A percentile compares a stretch with the other conserved stretches of the same genome.
Conservation (phyloP, 2,113 vertebrate genomes). For the Tamias sibiricus region DNA sequence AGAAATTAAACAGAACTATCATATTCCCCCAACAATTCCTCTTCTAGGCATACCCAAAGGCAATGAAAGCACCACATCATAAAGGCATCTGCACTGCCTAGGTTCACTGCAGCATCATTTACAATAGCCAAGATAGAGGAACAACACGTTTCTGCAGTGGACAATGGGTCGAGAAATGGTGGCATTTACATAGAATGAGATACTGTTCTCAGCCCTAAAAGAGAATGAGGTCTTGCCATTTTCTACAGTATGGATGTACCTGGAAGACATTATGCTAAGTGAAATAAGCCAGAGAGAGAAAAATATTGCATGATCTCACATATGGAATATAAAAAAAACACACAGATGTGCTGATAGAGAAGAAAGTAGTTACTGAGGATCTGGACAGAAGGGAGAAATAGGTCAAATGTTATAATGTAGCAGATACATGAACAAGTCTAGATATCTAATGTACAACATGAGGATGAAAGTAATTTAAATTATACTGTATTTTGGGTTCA, state of each 20-base stretch:
- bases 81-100: background rate
- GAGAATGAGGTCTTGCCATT: background rate
- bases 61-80: background rate
- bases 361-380: background rate
- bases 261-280: background rate
- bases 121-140: background rate
- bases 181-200: rapidly evolving
- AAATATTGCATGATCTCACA: too few species aligned
- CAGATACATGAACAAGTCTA: background rate
- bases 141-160: background rate
- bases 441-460: background rate
- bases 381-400: background rate
- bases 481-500: background rate
- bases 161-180: background rate
- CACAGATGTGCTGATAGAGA: background rate
- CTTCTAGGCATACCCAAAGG: background rate
- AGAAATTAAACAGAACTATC: background rate
- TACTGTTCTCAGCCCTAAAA: background rate
- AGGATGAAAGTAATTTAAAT: background rate
- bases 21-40: too few species aligned
- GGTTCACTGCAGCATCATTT: background rate
- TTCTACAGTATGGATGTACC: background rate
- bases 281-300: background rate
- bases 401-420: background rate
- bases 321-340: too few species aligned